Conservation (phyloP, 2,888 invertebrate species). For the Alentia gelatinosa region DNA sequence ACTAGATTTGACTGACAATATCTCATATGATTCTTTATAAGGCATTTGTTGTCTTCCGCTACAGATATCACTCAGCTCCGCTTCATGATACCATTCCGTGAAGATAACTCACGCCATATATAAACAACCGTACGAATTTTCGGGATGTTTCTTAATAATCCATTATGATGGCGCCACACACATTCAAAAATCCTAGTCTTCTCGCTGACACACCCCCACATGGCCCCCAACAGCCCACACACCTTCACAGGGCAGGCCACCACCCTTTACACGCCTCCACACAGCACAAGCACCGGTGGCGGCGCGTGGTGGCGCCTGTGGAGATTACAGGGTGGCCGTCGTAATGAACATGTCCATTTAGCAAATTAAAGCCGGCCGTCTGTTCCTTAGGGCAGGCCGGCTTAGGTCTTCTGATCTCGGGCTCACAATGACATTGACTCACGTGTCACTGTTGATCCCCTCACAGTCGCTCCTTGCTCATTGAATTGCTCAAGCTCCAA, state of each 20-base stretch:
- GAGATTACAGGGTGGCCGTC: slow-evolving; percentile 12
- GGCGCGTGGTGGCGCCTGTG: not conserved
- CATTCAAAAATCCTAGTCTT: not conserved
- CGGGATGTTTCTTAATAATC: too few relatives aligned
- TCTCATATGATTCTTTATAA: too few relatives aligned
- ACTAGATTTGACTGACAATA: too few relatives aligned
- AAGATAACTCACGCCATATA: too few relatives aligned
- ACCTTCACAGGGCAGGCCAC: not conserved
- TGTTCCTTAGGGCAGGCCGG: slow-evolving; percentile 32
- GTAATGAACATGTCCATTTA: slow-evolving; percentile 48
- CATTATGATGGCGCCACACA: not conserved
- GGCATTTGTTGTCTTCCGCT: too few relatives aligned
- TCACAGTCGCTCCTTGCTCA: slow-evolving; percentile 6
- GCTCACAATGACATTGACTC: slow-evolving; percentile 32
- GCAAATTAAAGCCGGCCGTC: slow-evolving; percentile 36
- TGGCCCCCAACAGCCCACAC: not conserved
- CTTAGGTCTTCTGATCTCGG: slow-evolving; percentile 4
- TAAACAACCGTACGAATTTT: too few relatives aligned
- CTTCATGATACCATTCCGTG: too few relatives aligned
- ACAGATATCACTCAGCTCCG: too few relatives aligned
- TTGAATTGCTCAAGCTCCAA: not conserved
- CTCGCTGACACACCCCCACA: not conserved
- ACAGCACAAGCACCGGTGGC: not conserved
- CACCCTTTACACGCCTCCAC: not conserved
- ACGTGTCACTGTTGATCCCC: slow-evolving; percentile 32